These are phyloP conservation scores for Chamaetylas fuelleborni DNA, from an alignment of 2,113 vertebrate genomes.

Conservation along the genomic window DNA sequence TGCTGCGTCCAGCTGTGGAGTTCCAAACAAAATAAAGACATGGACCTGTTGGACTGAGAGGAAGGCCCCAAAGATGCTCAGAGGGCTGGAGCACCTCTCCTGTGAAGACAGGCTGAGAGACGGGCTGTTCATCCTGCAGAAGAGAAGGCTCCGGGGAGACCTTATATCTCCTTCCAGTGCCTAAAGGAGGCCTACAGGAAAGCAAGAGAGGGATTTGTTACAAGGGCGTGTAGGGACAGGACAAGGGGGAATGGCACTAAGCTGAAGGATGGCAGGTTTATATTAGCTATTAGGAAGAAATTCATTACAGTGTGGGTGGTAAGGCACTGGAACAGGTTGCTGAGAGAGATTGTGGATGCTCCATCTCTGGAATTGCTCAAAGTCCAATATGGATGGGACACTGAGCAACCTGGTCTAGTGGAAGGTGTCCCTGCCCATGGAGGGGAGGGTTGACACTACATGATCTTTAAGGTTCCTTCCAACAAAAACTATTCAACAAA, in stretches of 20 bases:
- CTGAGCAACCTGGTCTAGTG: background rate
- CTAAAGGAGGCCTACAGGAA: background rate
- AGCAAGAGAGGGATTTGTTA: background rate
- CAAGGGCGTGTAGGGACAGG: background rate
- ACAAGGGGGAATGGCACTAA: background rate
- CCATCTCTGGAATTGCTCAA: background rate
- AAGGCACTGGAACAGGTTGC: background rate
- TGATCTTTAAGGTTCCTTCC: background rate
- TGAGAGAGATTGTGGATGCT: background rate
- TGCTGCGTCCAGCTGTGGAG: background rate
- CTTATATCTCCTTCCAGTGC: background rate
- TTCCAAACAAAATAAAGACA: background rate
- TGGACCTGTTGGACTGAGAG: background rate
- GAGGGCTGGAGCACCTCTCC: background rate
- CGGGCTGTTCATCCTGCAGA: background rate
- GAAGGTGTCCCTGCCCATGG: background rate
- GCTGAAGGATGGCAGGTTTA: background rate
- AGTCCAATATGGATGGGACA: background rate
- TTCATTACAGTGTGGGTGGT: background rate
- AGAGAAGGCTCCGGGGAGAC: background rate
- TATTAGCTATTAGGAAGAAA: background rate
- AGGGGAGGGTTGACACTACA: background rate
- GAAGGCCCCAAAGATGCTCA: background rate
- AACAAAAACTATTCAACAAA: background rate
- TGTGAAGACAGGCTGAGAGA: background rate